Evolutionary conservation across 2,888 invertebrate genomes (phyloP), one percentile per base, ranked within the genome.

Genomic region (Netelia inedita): DNA sequence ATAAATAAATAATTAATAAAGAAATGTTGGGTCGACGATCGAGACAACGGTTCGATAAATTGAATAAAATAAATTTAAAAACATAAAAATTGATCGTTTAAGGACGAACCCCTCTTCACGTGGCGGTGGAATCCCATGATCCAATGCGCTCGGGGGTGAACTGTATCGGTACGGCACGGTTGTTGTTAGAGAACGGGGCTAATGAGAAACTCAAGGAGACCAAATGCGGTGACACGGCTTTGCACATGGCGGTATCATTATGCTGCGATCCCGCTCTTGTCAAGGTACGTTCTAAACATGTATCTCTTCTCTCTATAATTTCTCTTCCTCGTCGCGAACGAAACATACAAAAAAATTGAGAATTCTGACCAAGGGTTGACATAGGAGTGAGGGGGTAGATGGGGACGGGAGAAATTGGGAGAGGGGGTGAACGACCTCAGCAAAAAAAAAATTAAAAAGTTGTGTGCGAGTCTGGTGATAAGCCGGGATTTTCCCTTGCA

Each of bases 81-180:
- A 46, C 46, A 14, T 46, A 57, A 59, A 41, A 50, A 76, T 63
- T 57, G 2, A 61, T 46, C 16, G 23, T 88, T 85, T 3, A 57
- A 93, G 93, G 93, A 41, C 89, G 85, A 69, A 92, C 92, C 10
- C 88, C 92, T 23, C 88, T 93, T 41, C 92, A 93, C 83, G 85
- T 91, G 9, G 93, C 93, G 1, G 90, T 90, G 6, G 90, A 91
- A 80, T 85, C 89, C 11, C 92, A 92, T 71, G 83, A 89, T 57
- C 88, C 88, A 2, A 16, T 21, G 5, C 82, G 83, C 0, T 83
- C 59, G 10, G 85, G 86, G 6, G 35, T 78, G 11, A 80, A 82
- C 9, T 87, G 88, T 21, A 79, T 89, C 10, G 87, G 75, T 6
- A 89, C 85, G 10, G 87, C 89, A 11, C 86, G 83, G 14, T 63